A percentile compares a stretch with the other conserved stretches of the same genome.
phyloP scores from a whole-genome alignment of 2,888 invertebrate species.

The Cantharis rufa region DNA sequence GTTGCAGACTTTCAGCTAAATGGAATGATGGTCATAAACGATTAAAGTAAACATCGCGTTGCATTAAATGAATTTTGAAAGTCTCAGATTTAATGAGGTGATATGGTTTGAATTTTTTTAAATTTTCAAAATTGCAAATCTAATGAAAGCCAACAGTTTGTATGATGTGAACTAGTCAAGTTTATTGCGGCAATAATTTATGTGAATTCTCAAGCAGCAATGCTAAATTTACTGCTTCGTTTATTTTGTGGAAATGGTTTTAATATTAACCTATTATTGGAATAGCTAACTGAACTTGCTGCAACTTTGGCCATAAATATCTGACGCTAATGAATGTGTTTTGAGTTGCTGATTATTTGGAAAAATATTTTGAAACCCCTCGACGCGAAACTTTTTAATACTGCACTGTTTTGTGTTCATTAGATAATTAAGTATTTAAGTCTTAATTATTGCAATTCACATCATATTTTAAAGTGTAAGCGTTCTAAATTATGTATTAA shows the following conservation, averaged over 20 bases:
- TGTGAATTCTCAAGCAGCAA: neutral
- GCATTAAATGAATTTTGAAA: constrained; percentile 7
- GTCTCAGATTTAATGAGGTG: neutral
- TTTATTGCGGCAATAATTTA: neutral
- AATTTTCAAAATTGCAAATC: neutral
- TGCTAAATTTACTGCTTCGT: neutral
- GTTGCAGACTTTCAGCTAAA: constrained; percentile 31
- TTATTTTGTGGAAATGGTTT: neutral
- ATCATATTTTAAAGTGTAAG: neutral
- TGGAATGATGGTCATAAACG: constrained; percentile 30
- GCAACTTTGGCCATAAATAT: neutral
- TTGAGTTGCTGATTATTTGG: neutral
- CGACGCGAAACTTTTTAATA: neutral
- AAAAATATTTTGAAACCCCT: neutral
- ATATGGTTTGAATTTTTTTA: neutral
- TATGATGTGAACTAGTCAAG: neutral
- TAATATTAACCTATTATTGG: neutral
- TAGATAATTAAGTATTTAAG: neutral
- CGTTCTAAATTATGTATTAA: neutral
- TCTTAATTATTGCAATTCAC: neutral
- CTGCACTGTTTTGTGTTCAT: neutral
- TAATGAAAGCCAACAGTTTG: neutral
- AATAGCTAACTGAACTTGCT: neutral
- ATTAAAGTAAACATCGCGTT: constrained; percentile 15
- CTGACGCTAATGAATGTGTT: neutral